These are phyloP conservation scores for Acanthosepion pharaonis DNA, from an alignment of 2,888 invertebrate genomes.

Conservation along the genomic window DNA sequence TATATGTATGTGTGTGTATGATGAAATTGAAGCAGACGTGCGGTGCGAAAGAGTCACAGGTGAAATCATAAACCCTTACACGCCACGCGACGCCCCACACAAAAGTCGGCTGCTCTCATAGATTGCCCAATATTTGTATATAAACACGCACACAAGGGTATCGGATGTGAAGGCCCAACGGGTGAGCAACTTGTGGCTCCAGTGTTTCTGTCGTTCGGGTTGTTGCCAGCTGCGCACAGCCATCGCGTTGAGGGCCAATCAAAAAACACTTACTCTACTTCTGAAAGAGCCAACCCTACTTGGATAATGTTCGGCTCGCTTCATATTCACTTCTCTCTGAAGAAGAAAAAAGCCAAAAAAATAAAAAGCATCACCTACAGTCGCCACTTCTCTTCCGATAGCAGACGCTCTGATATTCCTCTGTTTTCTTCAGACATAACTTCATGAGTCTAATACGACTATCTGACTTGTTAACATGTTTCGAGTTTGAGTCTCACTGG, in stretches of 20 bases:
- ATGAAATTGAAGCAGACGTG: no score
- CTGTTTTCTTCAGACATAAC: background rate
- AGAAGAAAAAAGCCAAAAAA: no score
- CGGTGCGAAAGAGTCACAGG: background rate
- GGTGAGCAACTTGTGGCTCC: conserved; percentile 8
- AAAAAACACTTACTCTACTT: background rate
- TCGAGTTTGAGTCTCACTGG: no score
- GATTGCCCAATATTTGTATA: background rate
- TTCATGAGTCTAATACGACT: no score
- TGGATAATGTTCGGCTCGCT: background rate
- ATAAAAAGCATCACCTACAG: no score
- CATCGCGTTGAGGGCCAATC: background rate
- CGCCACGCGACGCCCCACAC: background rate
- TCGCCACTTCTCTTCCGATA: no score
- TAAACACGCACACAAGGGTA: background rate
- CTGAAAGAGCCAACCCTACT: background rate
- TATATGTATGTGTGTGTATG: no score
- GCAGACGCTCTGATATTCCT: no score
- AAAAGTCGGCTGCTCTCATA: background rate
- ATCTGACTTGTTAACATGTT: no score
- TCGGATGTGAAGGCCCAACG: background rate
- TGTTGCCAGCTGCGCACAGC: background rate
- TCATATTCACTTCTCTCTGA: background rate
- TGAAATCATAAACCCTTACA: background rate
- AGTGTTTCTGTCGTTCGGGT: background rate